Evolutionary conservation across 1,140 invertebrate species (phyloP), one percentile per base, ranked within the genome.

Genomic region (Lepidurus packardi): DNA sequence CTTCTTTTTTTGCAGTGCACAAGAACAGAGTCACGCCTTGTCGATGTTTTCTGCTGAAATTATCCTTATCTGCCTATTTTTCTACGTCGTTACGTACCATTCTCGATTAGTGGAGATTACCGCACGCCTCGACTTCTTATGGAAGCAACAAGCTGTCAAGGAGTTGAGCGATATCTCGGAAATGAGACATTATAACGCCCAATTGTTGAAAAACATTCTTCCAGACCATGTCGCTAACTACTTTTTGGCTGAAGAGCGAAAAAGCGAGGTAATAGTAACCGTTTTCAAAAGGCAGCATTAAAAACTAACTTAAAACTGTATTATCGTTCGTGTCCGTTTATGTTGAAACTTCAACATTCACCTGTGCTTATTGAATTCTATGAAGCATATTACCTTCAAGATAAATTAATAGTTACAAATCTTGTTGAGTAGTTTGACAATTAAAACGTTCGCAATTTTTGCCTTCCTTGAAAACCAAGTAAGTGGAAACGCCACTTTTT

Each of bases 211-310:
- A 82, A 98, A 99, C 83, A 98, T 99, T 82, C 86, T 99, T 24
- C 98, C 98, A 0, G 93, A 95, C 85, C 96, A 98, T 84, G 97
- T 99, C 9, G 96, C 97, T 1, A 89, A 90, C 80, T 95, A 98
- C 84, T 98, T 98, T 86, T 89, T 99, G 13, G 87, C 90, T n/a
- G 87, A 90, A 85, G 88, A 93, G 84, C 82, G 89, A 90, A 83
- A 86, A 90, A 89, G 90, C 24, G 92, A 94, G 73, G 85, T 85
- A 82, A 80, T 80, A 74, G 34, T n/a, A 6, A 53, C 16, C 34
- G 13, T 5, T 9, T 24, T 77, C 7, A 25, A 45, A 16, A 11
- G 10, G 41, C 73, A 9, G 25, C 43, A 24, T 74, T 24, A 73
- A 73, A n/a, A 73, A n/a, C 65, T 73, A 24, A 73, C 65, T 34